phyloP scores from a whole-genome alignment of 1,140 invertebrate genomes.

The Acromyrmex heyeri region DNA sequence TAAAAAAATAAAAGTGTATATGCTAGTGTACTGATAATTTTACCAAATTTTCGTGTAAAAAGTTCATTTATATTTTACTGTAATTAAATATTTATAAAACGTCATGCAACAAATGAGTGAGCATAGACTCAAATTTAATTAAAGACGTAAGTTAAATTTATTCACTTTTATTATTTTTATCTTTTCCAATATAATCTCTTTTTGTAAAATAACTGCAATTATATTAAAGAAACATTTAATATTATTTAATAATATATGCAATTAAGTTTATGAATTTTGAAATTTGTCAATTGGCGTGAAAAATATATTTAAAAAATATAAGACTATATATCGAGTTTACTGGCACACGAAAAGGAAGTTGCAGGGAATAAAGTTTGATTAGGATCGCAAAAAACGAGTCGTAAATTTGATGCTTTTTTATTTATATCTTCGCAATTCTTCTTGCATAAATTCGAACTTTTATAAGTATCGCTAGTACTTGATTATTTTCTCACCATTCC shows the following conservation, averaged over 20 bases:
- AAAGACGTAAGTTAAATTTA: neutral
- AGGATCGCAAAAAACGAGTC: conserved; percentile 13
- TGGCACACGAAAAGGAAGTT: neutral
- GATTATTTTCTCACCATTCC: conserved; percentile 6
- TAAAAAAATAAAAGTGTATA: neutral
- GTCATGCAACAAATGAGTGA: neutral
- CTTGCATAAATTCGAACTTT: conserved; percentile 21
- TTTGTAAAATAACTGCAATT: neutral
- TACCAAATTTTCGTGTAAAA: neutral
- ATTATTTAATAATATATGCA: conserved; percentile 4
- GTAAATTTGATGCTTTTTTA: conserved; percentile 20
- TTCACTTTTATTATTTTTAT: conserved; percentile 8
- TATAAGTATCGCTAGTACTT: conserved; percentile 1
- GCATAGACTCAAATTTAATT: conserved; percentile 11
- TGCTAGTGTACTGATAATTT: neutral
- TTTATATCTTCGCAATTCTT: conserved; percentile 2
- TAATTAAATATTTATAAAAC: neutral
- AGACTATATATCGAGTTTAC: conserved; percentile 7
- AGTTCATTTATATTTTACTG: neutral
- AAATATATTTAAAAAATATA: conserved; percentile 38
- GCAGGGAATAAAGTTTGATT: conserved; percentile 48
- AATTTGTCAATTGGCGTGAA: neutral
- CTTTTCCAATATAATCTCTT: neutral
- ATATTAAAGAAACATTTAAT: neutral
- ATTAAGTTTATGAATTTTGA: neutral